Base-by-base conservation (phyloP, 2,888 invertebrate species). In the Eilema depressum region DNA sequence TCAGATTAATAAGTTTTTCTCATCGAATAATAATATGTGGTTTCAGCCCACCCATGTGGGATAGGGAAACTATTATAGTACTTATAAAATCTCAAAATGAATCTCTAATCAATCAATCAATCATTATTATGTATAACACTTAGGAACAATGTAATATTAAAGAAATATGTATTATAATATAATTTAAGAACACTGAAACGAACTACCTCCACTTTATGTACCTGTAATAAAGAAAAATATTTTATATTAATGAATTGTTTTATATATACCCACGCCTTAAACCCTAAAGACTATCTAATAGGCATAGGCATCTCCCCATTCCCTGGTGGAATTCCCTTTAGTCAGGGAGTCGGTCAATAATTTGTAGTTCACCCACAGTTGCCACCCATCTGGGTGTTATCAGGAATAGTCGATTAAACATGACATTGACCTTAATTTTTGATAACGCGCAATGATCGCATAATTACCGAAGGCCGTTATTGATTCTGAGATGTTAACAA, bases 141-240 rank as follows among this genome's bases (percentile, higher is more conserved):
- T 33, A 33, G 8, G 33, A 33, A 33, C 1, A 33, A 33, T 7
- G 8, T 8, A 33, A 7, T n/a, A n/a, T n/a, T n/a, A n/a, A n/a
- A n/a, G n/a, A n/a, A n/a, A n/a, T n/a, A n/a, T 23, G 25, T 37
- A 25, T 3, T 33, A n/a, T n/a, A 26, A 2, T 60, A 28, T 28
- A 25, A 53, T 3, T 26, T 63, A 41, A 41, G 63, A 26, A 41
- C 10, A 26, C 41, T 41, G 25, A 41, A 63, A 66, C 62, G 5
- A 69, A 30, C 64, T 69, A 69, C 69, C 69, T 69, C 64, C 23
- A 59, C 28, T 64, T 37, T 57, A 68, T 28, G 47, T 53, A 53
- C 53, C 41, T 60, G 8, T 25, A 69, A 26, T 66, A 60, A 59
- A 66, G 12, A 37, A 37, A 2, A 12, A 12, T n/a, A n/a, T n/a